Percentiles rank a stretch among this genome's conserved stretches.
Evolutionary conservation across 2,888 invertebrate species (phyloP).

Genomic region (Hedychridium roseum): DNA sequence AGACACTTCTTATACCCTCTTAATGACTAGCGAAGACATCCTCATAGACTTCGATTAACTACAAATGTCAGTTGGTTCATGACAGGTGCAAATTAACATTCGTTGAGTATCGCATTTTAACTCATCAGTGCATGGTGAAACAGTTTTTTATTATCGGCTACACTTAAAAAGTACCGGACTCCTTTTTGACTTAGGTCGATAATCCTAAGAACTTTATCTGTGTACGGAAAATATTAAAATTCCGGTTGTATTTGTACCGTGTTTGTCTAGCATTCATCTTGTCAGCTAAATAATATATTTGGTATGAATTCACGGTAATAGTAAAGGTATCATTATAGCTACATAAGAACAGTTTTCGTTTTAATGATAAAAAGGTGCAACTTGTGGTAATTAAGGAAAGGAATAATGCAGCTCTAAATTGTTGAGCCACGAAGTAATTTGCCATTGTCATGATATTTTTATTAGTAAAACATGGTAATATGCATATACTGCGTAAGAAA

Average conservation of each 20-base stretch:
- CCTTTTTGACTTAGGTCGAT: neutral
- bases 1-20: slow-evolving; percentile 20
- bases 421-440: no score
- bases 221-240: neutral
- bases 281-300: neutral
- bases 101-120: slow-evolving; percentile 36
- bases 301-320: neutral
- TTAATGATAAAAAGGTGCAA: no score
- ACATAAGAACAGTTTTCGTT: no score
- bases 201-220: neutral
- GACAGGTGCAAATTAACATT: slow-evolving; percentile 30
- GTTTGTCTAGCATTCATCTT: neutral
- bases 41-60: slow-evolving; percentile 2
- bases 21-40: neutral
- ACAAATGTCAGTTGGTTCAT: slow-evolving; percentile 20
- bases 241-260: neutral
- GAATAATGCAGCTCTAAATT: no score
- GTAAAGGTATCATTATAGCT: neutral
- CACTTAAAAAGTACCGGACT: neutral
- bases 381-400: no score
- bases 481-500: slow-evolving; percentile 26
- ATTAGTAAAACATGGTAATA: slow-evolving; percentile 17
- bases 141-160: slow-evolving; percentile 12
- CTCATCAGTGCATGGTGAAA: slow-evolving; percentile 22
- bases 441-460: slow-evolving; percentile 20